Evolutionary conservation across 2,113 vertebrate species (phyloP), one percentile per base, ranked within the genome.

Genomic region (Ivindomyrus marchei): DNA sequence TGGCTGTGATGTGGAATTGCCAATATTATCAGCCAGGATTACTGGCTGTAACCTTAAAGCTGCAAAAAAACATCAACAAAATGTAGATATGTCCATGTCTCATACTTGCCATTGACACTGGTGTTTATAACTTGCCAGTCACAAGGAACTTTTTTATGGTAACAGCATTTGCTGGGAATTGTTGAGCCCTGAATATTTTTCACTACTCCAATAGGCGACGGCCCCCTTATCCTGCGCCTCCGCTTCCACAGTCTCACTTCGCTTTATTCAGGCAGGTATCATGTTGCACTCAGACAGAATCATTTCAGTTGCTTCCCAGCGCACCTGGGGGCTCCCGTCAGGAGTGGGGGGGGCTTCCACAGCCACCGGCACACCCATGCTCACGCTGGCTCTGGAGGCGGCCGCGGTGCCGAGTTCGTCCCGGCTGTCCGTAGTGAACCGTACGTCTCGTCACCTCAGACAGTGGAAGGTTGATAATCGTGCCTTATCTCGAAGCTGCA

Each of bases 401-500:
- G 77, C 15, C 50, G 0, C 9, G 21, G 49, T n/a, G 77, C 74
- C 24, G 6, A 13, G 70, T 27, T 27, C 5, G 36, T 24, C 21
- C 36, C 5, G 21, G n/a, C 80, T 50, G 10, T 8, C 24, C 9
- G 39, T 7, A 24, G 10, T 13, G 36, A 21, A 85, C 9, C 8
- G 42, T 90, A 93, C 90, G 92, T 92, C 91, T 91, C 92, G 91
- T 93, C 90, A 92, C 92, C 92, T 91, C 93, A 94, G 93, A 93
- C 91, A 80, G 90, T 89, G 92, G 94, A 88, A 95, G 93, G 93
- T 93, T 93, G 88, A 92, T 94, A 91, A 94, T 94, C 93, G 96
- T 96, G 96, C 96, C 96, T 96, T 96, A 96, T 93, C 88, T 88
- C 89, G 91, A 92, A 92, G 94, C 93, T 94, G 93, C 93, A 92